These are phyloP conservation scores for Manis pentadactyla DNA, from an alignment of 2,797 vertebrate species.

Conservation along the genomic window DNA sequence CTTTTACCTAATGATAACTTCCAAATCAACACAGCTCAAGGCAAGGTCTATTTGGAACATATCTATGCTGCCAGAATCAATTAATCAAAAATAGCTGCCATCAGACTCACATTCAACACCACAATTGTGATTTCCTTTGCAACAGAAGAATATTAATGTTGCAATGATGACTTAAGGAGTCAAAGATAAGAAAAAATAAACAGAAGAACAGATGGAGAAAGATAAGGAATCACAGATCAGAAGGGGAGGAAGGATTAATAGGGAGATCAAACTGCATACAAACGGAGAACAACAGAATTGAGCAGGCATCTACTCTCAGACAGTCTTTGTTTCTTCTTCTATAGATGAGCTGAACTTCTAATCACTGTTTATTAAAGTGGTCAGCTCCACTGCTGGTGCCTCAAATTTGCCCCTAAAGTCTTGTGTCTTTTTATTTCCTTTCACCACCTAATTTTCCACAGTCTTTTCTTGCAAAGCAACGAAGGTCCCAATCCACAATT, in stretches of 20 bases:
- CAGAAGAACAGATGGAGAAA: neutral
- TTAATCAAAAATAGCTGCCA: neutral
- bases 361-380: neutral
- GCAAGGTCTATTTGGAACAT: neutral
- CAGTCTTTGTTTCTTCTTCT: neutral
- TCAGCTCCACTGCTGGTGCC: neutral
- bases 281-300: neutral
- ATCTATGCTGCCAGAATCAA: neutral
- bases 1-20: neutral
- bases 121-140: neutral
- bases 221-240: neutral
- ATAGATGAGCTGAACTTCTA: neutral
- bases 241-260: neutral
- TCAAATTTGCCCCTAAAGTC: neutral
- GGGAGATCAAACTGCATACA: neutral
- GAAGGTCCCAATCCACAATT: neutral
- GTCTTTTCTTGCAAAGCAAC: neutral
- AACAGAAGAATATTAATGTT: neutral
- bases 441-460: neutral
- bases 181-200: neutral
- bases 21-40: slow-evolving; percentile 4
- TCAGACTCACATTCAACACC: neutral
- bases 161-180: neutral
- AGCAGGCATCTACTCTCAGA: neutral
- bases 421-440: neutral